Conservation (phyloP, 2,113 vertebrate genomes). For the Clupea harengus region DNA sequence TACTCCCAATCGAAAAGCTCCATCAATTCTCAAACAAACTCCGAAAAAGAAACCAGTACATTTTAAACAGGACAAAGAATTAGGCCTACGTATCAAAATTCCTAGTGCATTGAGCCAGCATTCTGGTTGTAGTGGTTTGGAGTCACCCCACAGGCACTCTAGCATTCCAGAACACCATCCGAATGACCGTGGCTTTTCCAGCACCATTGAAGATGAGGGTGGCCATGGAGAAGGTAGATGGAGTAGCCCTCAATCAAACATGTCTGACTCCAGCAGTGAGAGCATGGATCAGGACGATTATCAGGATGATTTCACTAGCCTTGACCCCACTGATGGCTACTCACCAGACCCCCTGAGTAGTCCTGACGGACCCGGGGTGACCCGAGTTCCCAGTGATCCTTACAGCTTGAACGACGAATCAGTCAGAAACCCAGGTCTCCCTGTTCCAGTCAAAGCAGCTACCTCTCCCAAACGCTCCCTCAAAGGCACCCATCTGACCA, state of each 20-base stretch:
- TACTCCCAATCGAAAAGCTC: not conserved
- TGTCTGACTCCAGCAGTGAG: constrained; percentile 65
- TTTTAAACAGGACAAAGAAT: constrained; percentile 22
- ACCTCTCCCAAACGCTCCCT: constrained; percentile 71
- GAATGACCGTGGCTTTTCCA: constrained; percentile 39
- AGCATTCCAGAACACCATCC: too few species aligned
- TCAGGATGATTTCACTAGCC: constrained; percentile 78
- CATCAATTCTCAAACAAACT: not conserved
- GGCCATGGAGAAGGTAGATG: constrained; percentile 37
- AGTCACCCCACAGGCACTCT: too few species aligned
- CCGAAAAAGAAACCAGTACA: not conserved
- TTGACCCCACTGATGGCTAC: constrained; percentile 61
- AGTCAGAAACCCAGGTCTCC: constrained; percentile 53
- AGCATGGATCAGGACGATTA: constrained; percentile 65
- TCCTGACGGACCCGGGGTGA: constrained; percentile 51
- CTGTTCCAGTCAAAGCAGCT: constrained; percentile 69
- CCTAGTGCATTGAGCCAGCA: constrained; percentile 50
- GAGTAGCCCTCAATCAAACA: constrained; percentile 56
- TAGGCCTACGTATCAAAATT: constrained; percentile 34
- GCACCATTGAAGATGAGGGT: constrained; percentile 28
- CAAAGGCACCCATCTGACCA: constrained; percentile 60
- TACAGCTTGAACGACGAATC: constrained; percentile 50
- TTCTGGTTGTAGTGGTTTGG: constrained; percentile 35
- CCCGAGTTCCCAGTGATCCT: constrained; percentile 27
- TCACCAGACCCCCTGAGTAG: constrained; percentile 59